Evolutionary conservation across 2,113 vertebrate species (phyloP), one percentile per base, ranked within the genome.

Genomic region (Lophotis ruficrista): DNA sequence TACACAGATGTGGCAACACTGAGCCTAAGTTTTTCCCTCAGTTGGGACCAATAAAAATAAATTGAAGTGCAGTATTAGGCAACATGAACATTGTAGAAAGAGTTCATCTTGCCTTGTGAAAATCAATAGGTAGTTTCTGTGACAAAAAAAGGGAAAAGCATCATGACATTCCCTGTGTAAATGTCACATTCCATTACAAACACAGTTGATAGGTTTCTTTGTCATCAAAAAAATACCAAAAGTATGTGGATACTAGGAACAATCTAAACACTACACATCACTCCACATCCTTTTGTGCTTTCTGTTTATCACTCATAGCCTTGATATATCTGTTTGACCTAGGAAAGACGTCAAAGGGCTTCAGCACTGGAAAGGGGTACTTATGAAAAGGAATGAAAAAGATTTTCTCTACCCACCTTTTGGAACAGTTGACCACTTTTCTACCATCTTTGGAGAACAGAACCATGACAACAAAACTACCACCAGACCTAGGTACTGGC

Each of bases 101-200:
- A 35, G 27, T 27, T 4, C 15, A 9, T 21, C 13, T 50, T n/a
- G 43, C 21, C 21, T 73, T 2, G 0, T 35, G 54, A 68, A 68
- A 81, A 61, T 27, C 47, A 19, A 35, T 12, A 35, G 15, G 21
- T 13, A 33, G 25, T n/a, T 81, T 61, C 48, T 48, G 22, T 66
- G 30, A 35, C 28, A 12, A 57, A 53, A 78, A 37, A 65, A 13
- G 7, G 22, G 27, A 38, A 91, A 51, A 58, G 3, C 7, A 41
- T 68, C 12, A 4, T 31, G 21, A 18, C 1, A 1, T 19, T 61
- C 38, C 17, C 14, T 37, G 11, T 0, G 1, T 41, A 61, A 70
- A 41, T 1, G 1, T 37, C 61, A 38, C 9, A 37, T 17, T 3
- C 19, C 23, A 14, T 35, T 37, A 13, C 7, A 68, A 76, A 62